phyloP scores from a whole-genome alignment of 2,888 invertebrate species.

The Drosophila falleni region DNA sequence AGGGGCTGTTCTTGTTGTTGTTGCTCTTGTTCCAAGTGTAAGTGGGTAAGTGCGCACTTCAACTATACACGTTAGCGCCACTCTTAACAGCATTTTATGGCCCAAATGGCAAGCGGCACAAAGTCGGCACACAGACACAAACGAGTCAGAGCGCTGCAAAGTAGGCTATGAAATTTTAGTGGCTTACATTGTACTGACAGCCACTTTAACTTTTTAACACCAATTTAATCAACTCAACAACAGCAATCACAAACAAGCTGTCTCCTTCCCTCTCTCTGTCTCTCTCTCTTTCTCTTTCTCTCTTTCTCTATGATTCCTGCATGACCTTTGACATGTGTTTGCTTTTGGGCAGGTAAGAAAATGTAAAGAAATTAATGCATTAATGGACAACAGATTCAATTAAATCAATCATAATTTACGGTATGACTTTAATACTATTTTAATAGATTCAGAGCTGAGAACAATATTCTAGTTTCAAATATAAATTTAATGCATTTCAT shows the following conservation, averaged over 20 bases:
- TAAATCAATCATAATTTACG: no score
- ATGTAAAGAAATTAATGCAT: no score
- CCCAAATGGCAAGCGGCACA: constrained; percentile 29
- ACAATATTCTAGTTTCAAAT: neutral
- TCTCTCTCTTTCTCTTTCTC: neutral
- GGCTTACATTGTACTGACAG: constrained; percentile 71
- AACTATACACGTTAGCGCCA: constrained; percentile 73
- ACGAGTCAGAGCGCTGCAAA: constrained; percentile 34
- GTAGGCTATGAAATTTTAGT: constrained; percentile 76
- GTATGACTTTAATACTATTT: no score
- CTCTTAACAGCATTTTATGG: constrained; percentile 57
- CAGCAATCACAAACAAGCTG: constrained; percentile 27
- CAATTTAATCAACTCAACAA: constrained; percentile 73
- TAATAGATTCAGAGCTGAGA: no score
- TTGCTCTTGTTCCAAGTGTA: constrained; percentile 27
- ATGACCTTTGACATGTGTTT: constrained; percentile 30
- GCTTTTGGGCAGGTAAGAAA: neutral
- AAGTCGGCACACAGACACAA: constrained; percentile 6
- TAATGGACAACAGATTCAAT: constrained; percentile 9
- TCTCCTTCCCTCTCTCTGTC: neutral
- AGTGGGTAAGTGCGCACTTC: constrained; percentile 73
- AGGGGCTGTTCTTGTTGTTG: constrained; percentile 15
- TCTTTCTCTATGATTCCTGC: neutral
- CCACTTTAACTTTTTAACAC: constrained; percentile 76
- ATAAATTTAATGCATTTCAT: no score